Evolutionary conservation across 2,888 invertebrate genomes (phyloP).

Genomic region (Tenodera sinensis): DNA sequence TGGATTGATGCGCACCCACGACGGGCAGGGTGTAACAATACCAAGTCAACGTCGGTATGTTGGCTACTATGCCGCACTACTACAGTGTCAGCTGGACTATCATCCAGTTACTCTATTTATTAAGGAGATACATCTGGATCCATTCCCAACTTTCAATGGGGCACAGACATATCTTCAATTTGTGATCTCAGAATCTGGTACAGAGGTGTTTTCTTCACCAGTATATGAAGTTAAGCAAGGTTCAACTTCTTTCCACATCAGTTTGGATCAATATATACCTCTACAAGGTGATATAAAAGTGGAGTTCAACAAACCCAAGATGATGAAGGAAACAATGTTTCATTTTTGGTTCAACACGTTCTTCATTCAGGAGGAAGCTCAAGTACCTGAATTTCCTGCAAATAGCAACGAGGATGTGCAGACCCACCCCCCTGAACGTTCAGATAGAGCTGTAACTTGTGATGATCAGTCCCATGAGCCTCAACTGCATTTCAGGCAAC

Average conservation of each 20-base stretch:
- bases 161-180: slow-evolving; percentile 51
- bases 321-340: slow-evolving; percentile 83
- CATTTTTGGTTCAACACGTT: slow-evolving; percentile 99
- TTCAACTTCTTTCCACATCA: slow-evolving; percentile 49
- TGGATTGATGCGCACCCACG: slow-evolving; percentile 83
- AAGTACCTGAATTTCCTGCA: slow-evolving; percentile 37
- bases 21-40: slow-evolving; percentile 90
- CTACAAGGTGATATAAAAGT: slow-evolving; percentile 88
- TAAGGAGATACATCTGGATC: slow-evolving; percentile 61
- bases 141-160: slow-evolving; percentile 57
- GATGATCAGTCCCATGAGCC: slow-evolving; percentile 40
- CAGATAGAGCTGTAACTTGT: slow-evolving; percentile 47
- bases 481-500: slow-evolving; percentile 31
- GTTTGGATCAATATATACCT: slow-evolving; percentile 61
- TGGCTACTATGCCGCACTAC: slow-evolving; percentile 86
- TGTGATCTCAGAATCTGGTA: slow-evolving; percentile 48
- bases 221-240: slow-evolving; percentile 55
- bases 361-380: slow-evolving; percentile 67
- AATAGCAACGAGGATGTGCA: slow-evolving; percentile 47
- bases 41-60: slow-evolving; percentile 97
- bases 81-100: slow-evolving; percentile 61
- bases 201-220: slow-evolving; percentile 47
- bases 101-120: slow-evolving; percentile 65
- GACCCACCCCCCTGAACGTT: slow-evolving; percentile 43
- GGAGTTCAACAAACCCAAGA: slow-evolving; percentile 78